Evolutionary conservation across 2,113 vertebrate genomes (phyloP), one percentile per base, ranked within the genome.

Genomic region (Oreochromis spilurus): DNA sequence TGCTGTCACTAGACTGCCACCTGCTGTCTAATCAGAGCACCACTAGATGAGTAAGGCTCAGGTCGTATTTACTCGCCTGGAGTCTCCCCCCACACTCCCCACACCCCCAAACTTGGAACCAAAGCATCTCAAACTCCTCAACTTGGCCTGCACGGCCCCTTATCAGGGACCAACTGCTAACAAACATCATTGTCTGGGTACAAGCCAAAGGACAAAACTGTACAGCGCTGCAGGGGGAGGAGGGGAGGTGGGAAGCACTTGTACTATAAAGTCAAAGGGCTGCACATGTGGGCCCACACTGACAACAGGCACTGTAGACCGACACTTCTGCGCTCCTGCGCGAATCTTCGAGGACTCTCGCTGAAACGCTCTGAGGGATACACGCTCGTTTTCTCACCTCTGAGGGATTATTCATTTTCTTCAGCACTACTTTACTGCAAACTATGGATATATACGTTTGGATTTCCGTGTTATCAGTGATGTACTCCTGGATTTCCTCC

Each of bases 181-280:
- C 96, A 97, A 96, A 97, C 95, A 97, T 93, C 96, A 97, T 94
- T 97, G 97, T 97, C 95, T 97, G 89, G 88, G 95, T 95, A 93
- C 95, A 94, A 96, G 95, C 95, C 95, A 94, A 95, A 91, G 95
- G 96, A 96, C 87, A 95, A 89, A 89, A 94, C 95, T 96, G 96
- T 96, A 96, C 95, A 21, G 97, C 96, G 93, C 95, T 88, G 95
- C 93, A 26, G 83, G 50, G 82, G 91, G 77, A 84, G 89, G 92
- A 57, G 62, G 87, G n/a, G 57, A 84, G 31, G 84, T 81, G 21
- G 87, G 80, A 36, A 82, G 86, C 82, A 58, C 52, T 26, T 40
- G 79, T 96, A 67, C 36, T 67, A 96, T 94, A 96, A 96, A 95
- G 85, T 78, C 83, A 19, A 24, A 62, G 82, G 31, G 87, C 87